Evolutionary conservation across 2,113 vertebrate species (phyloP), one percentile per base, ranked within the genome.

Genomic region (Scomber scombrus): DNA sequence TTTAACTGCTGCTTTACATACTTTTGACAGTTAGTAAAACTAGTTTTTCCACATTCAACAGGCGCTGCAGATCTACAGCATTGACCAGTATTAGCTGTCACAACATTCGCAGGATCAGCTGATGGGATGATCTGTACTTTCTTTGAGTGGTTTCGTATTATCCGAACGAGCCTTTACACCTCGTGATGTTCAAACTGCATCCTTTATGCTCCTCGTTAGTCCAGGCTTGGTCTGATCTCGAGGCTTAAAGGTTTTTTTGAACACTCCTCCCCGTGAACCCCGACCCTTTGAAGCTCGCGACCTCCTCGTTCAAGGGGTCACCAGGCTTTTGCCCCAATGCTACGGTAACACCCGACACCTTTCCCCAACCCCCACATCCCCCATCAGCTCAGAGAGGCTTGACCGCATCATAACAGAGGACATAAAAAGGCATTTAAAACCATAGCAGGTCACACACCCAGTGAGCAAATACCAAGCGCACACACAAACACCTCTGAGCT

Each of bases 221-320:
- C 34, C 63, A 19, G 54, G 21, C 69, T 50, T 45, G 43, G 56
- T 61, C 66, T 57, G 76, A 80, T 86, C 49, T 40, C 52, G 40
- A 65, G 45, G 55, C 70, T 79, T 55, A 66, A 82, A 79, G 51
- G 56, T 21, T 64, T 85, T 71, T 57, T 64, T 14, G 31, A 79
- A 66, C n/a, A 23, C n/a, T 78, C 50, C 62, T 49, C 49, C 71
- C 64, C 55, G 54, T 75, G 79, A 81, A 68, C 62, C 67, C 40
- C 50, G 0, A 18, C 63, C 50, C 86, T 92, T 91, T 92, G 91
- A 93, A 91, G 88, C 77, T 19, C 0, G 11, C 72, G 84, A 90
- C 81, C 91, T 77, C 69, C 29, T 60, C 26, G 9, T 65, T 46
- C 47, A 45, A 26, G 62, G 57, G 91, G 92, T 89, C 88, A 89